Base-by-base conservation (phyloP, 2,797 vertebrate genomes). In the Myotis daubentonii region DNA sequence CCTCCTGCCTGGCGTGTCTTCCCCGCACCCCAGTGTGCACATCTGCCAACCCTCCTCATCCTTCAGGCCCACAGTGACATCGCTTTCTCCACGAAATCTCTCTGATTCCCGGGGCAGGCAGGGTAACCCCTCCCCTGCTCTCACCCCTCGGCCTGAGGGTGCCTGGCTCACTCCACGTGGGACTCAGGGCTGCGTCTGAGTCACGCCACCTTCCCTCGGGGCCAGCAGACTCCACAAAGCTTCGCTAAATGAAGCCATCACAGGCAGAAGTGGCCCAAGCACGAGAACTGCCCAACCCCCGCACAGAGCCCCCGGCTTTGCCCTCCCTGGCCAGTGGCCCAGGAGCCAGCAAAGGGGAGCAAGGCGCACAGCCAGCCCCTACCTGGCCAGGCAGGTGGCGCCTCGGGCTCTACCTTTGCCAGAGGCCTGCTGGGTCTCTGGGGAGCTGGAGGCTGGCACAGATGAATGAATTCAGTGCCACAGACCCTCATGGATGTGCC, bases 201-300 rank as follows among this genome's bases (percentile, higher is more conserved):
- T 96, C 96, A 96, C 2, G 30, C 87, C 2, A 2, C 53, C 76
- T 89, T 91, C 92, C 89, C 87, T 93, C 3, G 0, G 19, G 92
- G 87, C 76, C 49, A 33, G 78, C 44, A 62, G 30, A 85, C 87
- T 95, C 87, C 74, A 33, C 65, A 49, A 36, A 68, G 81, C 93
- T 95, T 70, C 41, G 71, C 87, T 90, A 91, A 93, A 94, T 65
- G 95, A 96, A 96, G 85, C 79, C 41, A 44, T 91, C 94, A 65
- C 19, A 8, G 49, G 88, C 70, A 88, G 78, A 88, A 94, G 79
- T 57, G 95, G 70, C 87, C 95, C 87, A 57, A 72, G 80, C 85
- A 88, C 68, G 72, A n/a, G 28, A 20, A 44, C 74, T 9, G 0
- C 88, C 84, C 72, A 89, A 1, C 36, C 47, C n/a, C 60, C 85